Evolutionary conservation across 2,797 vertebrate genomes (phyloP).

Genomic region (Chromis chromis): DNA sequence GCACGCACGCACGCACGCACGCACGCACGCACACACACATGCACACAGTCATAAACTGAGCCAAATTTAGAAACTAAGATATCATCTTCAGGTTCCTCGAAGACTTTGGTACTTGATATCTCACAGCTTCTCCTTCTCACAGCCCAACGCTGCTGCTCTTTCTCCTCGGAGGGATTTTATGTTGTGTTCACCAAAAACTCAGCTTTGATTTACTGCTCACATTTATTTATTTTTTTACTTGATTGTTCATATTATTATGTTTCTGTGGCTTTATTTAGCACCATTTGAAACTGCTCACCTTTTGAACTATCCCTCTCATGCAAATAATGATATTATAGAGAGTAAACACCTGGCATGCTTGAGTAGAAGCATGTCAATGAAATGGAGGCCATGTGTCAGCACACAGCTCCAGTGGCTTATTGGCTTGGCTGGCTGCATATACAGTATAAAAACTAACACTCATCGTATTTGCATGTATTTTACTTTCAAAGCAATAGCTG

Average conservation of each 20-base stretch:
- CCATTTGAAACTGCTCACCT: slow-evolving; percentile 1
- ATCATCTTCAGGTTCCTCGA: slow-evolving; percentile 79
- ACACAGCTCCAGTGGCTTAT: slow-evolving; percentile 2
- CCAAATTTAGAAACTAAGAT: slow-evolving; percentile 68
- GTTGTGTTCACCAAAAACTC: slow-evolving; percentile 48
- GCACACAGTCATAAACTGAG: slow-evolving; percentile 43
- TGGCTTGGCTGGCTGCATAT: not conserved
- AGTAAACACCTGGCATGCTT: slow-evolving; percentile 30
- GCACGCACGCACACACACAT: slow-evolving; percentile 13
- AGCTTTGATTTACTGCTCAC: slow-evolving; percentile 36
- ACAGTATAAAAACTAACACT: slow-evolving; percentile 11
- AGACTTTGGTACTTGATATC: slow-evolving; percentile 70
- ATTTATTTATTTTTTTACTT: slow-evolving; percentile 27
- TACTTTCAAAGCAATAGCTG: slow-evolving; percentile 13
- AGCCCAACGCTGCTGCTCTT: slow-evolving; percentile 39
- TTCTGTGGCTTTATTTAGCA: slow-evolving; percentile 25
- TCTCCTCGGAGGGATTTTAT: slow-evolving; percentile 47
- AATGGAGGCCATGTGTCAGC: slow-evolving; percentile 30
- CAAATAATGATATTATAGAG: slow-evolving; percentile 27
- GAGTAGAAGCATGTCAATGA: slow-evolving; percentile 24
- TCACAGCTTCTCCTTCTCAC: slow-evolving; percentile 54
- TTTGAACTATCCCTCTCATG: slow-evolving; percentile 12
- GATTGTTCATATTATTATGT: slow-evolving; percentile 28
- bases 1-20: slow-evolving; percentile 6
- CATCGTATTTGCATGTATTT: slow-evolving; percentile 11